phyloP scores from a whole-genome alignment of 2,888 invertebrate genomes.

The Epiblema foenella region DNA sequence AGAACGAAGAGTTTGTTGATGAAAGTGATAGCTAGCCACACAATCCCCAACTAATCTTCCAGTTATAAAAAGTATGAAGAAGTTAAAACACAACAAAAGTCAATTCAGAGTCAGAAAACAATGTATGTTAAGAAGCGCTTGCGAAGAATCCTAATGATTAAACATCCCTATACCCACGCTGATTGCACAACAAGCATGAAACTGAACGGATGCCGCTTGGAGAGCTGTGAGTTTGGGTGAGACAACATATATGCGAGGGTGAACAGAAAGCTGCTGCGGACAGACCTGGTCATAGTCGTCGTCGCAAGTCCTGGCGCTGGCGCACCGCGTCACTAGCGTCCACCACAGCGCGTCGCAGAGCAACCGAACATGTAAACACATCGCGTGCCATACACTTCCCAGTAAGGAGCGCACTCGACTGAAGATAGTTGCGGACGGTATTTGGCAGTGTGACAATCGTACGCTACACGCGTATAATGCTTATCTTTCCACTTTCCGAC shows the following conservation, averaged over 20 bases:
- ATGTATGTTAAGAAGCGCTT: slow-evolving; percentile 5
- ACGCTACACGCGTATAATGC: slow-evolving; percentile 60
- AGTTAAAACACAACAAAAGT: slow-evolving; percentile 11
- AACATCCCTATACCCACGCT: slow-evolving; percentile 5
- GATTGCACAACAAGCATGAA: slow-evolving; percentile 17
- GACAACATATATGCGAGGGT: slow-evolving; percentile 66
- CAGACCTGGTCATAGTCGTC: slow-evolving; percentile 83
- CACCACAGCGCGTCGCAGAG: slow-evolving; percentile 83
- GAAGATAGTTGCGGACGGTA: slow-evolving; percentile 75
- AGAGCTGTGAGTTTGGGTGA: not conserved
- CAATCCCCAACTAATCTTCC: not conserved
- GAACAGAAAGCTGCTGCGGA: slow-evolving; percentile 69
- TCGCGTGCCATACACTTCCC: slow-evolving; percentile 83
- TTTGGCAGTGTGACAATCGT: slow-evolving; percentile 81
- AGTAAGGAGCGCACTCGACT: slow-evolving; percentile 81
- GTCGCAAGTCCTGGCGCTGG: slow-evolving; percentile 75
- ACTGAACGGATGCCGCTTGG: slow-evolving; percentile 6
- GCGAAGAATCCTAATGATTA: not conserved
- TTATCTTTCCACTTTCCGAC: slow-evolving; percentile 74
- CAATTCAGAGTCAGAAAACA: not conserved
- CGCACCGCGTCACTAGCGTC: slow-evolving; percentile 79
- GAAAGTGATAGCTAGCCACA: not conserved
- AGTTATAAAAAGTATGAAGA: not conserved
- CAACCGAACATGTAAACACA: slow-evolving; percentile 82
- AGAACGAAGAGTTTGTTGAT: not conserved